Evolutionary conservation across 2,113 vertebrate genomes (phyloP).

Genomic region (Boulengerochromis microlepis): DNA sequence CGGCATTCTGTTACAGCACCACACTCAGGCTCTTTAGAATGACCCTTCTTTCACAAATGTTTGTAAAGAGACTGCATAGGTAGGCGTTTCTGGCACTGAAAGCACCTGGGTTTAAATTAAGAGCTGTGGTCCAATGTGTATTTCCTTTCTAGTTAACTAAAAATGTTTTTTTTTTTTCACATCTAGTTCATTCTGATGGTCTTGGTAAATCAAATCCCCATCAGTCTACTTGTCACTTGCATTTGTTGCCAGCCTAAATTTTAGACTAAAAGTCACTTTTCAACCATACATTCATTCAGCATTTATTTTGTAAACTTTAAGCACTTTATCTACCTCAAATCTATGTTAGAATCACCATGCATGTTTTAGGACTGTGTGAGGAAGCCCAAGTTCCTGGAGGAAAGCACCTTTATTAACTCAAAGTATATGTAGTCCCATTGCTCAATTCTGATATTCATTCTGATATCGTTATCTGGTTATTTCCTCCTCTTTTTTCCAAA

Average conservation of each 20-base stretch:
- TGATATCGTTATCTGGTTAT: background rate
- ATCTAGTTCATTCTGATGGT: background rate
- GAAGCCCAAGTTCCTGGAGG: background rate
- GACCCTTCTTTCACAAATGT: background rate
- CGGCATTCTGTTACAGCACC: background rate
- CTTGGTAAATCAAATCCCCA: background rate
- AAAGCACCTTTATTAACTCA: background rate
- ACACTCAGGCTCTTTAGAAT: background rate
- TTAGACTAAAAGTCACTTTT: background rate
- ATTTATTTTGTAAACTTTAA: background rate
- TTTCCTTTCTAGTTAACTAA: background rate
- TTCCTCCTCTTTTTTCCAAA: background rate
- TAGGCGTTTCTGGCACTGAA: background rate
- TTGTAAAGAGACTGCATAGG: background rate
- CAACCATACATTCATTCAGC: background rate
- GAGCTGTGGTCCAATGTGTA: background rate
- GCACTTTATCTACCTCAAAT: background rate
- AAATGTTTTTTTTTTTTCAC: fast-evolving
- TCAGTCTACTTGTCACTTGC: background rate
- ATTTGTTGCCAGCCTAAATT: background rate
- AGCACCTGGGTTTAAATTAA: background rate
- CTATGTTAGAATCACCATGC: background rate
- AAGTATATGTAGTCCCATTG: background rate
- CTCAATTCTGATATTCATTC: background rate
- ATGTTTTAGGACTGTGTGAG: background rate